Evolutionary conservation across 2,797 vertebrate species (phyloP).

Genomic region (Graptemys geographica): DNA sequence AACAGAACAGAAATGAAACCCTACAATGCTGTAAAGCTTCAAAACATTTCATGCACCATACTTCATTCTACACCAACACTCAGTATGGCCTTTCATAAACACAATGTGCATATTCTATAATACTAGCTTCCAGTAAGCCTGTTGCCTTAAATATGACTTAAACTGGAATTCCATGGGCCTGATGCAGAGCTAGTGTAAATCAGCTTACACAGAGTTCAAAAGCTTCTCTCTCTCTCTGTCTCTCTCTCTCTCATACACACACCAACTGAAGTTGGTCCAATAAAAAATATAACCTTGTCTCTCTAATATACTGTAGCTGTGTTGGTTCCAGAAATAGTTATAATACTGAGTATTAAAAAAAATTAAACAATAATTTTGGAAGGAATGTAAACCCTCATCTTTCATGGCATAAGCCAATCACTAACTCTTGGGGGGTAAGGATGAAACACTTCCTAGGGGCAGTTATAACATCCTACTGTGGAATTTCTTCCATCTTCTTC

Average conservation of each 20-base stretch:
- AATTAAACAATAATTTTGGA: background rate
- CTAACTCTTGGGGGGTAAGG: background rate
- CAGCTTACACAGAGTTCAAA: no score
- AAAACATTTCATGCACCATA: background rate
- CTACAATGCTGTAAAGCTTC: background rate
- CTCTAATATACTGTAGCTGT: background rate
- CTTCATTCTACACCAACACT: no score
- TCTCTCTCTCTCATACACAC: no score
- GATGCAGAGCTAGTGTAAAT: background rate
- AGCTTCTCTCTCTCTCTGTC: no score
- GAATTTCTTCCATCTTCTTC: background rate
- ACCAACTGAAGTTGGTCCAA: background rate
- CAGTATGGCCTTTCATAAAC: background rate
- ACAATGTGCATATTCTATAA: background rate
- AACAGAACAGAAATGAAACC: background rate
- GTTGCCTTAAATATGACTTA: background rate
- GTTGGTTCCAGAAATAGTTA: background rate
- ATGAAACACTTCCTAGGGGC: background rate
- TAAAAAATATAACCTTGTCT: background rate
- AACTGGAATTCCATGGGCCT: background rate
- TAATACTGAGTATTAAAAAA: background rate
- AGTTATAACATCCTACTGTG: background rate
- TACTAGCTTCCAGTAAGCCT: background rate
- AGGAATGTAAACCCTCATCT: background rate
- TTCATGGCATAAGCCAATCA: background rate